Evolutionary conservation across 2,797 vertebrate genomes (phyloP), one percentile per base, ranked within the genome.

Genomic region (Cryptoblepharus egeriae): DNA sequence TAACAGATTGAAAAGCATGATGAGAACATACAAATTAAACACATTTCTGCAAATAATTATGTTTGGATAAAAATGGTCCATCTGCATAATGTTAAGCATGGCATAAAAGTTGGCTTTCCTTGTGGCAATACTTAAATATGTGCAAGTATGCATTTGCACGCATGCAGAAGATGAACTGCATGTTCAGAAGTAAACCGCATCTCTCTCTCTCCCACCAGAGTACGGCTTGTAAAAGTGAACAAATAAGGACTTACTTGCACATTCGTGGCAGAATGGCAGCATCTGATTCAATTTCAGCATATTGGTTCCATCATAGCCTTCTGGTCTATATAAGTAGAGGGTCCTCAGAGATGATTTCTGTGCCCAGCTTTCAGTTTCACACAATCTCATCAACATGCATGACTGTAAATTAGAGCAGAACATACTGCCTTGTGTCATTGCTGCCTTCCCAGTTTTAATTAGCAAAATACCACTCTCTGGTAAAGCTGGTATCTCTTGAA

Each of bases 381-480:
- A n/a, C 12, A 28, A 28, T 37, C 67, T 63, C 74, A 77, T 77
- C 74, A 70, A 52, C 57, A n/a, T 37, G 42, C 42, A 52, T 39
- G 42, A 45, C 67, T 20, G 28, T 77, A 71, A 82, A 77, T 82
- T 77, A 77, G 67, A 71, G 37, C 1, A 9, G 58, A 82, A 71
- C 81, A 82, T 39, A 52, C 55, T 71, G 65, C 32, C n/a, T 49
- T 35, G 30, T 77, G 67, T 77, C 81, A 82, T 70, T 61, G 61
- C 57, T 70, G 57, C 30, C 74, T 77, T 77, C 67, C 74, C 12
- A 39, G 28, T 63, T 82, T 70, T 64, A 82, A 77, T 77, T 71
- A 64, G 42, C 67, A 71, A 70, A 82, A 65, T 39, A 42, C 65
- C 42, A 39, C 26, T 7, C 74, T 77, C 58, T 18, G 20, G 28